Evolutionary conservation across 2,888 invertebrate species (phyloP).

Genomic region (Gibbula magus): DNA sequence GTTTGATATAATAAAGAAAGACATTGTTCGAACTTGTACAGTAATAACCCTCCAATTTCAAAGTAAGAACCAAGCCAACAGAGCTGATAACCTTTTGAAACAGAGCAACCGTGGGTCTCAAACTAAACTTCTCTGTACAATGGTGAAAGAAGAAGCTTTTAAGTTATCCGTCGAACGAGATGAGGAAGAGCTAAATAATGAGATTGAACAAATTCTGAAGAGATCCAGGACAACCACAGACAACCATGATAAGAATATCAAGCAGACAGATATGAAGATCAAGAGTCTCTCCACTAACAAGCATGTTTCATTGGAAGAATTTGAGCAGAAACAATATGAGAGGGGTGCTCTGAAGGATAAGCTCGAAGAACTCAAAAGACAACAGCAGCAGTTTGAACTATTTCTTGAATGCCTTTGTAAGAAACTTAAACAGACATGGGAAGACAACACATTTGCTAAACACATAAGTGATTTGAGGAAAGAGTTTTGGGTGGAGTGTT

Average conservation of each 20-base stretch:
- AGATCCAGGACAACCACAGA: background rate
- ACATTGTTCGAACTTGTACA: background rate
- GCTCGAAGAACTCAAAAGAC: conserved; percentile 49
- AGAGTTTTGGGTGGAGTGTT: conserved; percentile 58
- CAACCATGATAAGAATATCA: conserved; percentile 27
- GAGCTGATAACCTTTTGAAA: background rate
- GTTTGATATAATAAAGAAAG: background rate
- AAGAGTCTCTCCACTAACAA: background rate
- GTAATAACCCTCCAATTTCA: background rate
- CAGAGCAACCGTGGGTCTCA: background rate
- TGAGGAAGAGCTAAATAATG: background rate
- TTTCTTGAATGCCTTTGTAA: conserved; percentile 38
- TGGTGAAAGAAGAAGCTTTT: background rate
- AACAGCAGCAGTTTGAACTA: conserved; percentile 50
- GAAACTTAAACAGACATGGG: conserved; percentile 32
- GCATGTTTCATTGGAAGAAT: conserved; percentile 34
- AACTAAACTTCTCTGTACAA: background rate
- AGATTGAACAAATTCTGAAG: background rate
- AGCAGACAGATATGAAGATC: background rate
- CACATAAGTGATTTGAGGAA: conserved; percentile 39
- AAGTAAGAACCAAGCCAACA: conserved; percentile 2
- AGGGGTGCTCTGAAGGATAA: conserved; percentile 48
- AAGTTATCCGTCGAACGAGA: background rate
- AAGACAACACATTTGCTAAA: conserved; percentile 35
- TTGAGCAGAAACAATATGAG: conserved; percentile 35